These are phyloP conservation scores for Distichodus sexfasciatus DNA, from an alignment of 2,797 vertebrate species.

Conservation along the genomic window DNA sequence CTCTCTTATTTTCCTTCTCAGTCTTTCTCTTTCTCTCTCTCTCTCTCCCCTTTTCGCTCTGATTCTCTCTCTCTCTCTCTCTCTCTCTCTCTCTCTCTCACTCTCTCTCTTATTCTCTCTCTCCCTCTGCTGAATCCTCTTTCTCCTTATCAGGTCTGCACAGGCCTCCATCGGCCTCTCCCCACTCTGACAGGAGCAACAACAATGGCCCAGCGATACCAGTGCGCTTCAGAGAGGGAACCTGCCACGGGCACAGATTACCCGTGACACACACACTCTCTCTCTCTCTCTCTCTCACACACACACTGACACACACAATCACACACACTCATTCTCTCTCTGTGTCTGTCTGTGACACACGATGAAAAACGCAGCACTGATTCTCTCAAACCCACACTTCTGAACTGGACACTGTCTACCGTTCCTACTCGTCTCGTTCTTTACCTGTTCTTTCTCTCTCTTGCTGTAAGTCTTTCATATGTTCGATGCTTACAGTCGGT, in stretches of 20 bases:
- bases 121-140: conserved; percentile 71
- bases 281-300: conserved; percentile 22
- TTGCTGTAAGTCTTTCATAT: background rate
- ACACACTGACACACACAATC: conserved; percentile 37
- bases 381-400: conserved; percentile 9
- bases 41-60: conserved; percentile 19
- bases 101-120: conserved; percentile 35
- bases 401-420: conserved; percentile 7
- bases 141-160: conserved; percentile 76
- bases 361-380: background rate
- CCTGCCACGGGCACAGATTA: conserved; percentile 81
- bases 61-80: conserved; percentile 22
- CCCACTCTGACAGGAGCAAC: conserved; percentile 61
- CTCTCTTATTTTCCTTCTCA: conserved; percentile 15
- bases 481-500: background rate
- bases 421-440: background rate
- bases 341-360: background rate
- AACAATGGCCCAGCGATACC: conserved; percentile 64
- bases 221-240: conserved; percentile 68
- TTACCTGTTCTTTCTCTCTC: conserved; percentile 8
- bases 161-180: conserved; percentile 64
- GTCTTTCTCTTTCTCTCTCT: conserved; percentile 26
- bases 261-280: conserved; percentile 50
- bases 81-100: conserved; percentile 36
- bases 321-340: conserved; percentile 3